Evolutionary conservation across 2,797 vertebrate genomes (phyloP).

Genomic region (Enteromius argenteus): DNA sequence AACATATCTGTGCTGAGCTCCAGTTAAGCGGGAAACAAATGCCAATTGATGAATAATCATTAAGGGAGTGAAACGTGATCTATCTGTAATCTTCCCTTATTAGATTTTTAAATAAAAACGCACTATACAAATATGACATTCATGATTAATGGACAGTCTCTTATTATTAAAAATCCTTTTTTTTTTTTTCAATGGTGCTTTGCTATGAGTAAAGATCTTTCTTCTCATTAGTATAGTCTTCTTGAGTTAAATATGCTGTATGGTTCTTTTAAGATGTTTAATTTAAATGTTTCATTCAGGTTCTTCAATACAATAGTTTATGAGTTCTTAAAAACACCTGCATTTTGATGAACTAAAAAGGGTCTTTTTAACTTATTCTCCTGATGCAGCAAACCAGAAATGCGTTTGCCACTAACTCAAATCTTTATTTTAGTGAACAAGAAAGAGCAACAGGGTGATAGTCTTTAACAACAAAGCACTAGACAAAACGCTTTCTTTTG

Average conservation of each 20-base stretch:
- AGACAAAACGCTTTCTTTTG: not conserved
- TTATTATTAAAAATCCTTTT: not conserved
- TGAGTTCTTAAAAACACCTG: not conserved
- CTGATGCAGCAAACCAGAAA: not conserved
- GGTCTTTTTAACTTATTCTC: not conserved
- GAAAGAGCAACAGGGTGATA: constrained; percentile 18
- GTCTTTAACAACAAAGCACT: not conserved
- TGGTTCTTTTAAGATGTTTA: not conserved
- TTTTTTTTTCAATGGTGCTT: not conserved
- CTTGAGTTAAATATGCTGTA: not conserved
- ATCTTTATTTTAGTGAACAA: not conserved
- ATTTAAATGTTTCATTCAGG: not conserved
- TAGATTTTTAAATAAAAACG: not conserved
- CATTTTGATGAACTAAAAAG: not conserved
- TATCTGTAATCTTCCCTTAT: not conserved
- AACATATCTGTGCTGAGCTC: not conserved
- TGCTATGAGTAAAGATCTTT: not conserved
- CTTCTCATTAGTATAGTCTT: not conserved
- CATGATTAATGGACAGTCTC: not conserved
- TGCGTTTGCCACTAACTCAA: not conserved
- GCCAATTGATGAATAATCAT: not conserved
- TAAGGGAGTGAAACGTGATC: not conserved
- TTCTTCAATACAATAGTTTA: not conserved
- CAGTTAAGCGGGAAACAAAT: constrained; percentile 5
- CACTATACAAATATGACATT: not conserved